These are phyloP conservation scores for Formica selysi DNA, from an alignment of 1,140 invertebrate species.

Conservation along the genomic window DNA sequence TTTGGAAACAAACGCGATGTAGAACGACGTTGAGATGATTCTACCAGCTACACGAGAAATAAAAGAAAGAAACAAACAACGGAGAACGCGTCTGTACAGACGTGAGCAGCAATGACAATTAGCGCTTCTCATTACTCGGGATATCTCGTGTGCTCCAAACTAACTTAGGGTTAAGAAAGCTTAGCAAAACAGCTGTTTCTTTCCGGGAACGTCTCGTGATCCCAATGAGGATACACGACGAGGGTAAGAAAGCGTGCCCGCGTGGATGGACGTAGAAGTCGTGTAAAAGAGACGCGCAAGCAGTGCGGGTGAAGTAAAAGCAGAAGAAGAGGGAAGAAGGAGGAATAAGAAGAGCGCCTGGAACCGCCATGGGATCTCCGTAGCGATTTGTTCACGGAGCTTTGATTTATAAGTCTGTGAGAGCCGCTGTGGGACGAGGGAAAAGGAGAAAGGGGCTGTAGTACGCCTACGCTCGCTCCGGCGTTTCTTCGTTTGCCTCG, in stretches of 20 bases:
- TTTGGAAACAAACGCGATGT: background rate
- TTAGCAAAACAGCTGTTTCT: slow-evolving; percentile 9
- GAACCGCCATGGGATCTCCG: slow-evolving; percentile 69
- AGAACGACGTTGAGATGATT: slow-evolving; percentile 9
- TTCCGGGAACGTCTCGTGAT: slow-evolving; percentile 3
- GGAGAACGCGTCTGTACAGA: background rate
- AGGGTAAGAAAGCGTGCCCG: slow-evolving; percentile 29
- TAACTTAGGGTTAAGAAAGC: slow-evolving; percentile 33
- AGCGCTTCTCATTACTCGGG: slow-evolving; percentile 26
- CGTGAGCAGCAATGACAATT: slow-evolving; percentile 29
- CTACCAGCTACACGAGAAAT: background rate
- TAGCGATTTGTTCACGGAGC: slow-evolving; percentile 74
- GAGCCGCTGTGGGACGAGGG: slow-evolving; percentile 49
- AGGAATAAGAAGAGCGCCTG: slow-evolving; percentile 59
- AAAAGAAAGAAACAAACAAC: background rate
- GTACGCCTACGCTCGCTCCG: slow-evolving; percentile 45
- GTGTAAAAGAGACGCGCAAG: slow-evolving; percentile 25
- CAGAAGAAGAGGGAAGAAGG: slow-evolving; percentile 1
- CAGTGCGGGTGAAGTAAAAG: background rate
- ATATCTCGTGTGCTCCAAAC: background rate
- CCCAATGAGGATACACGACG: background rate
- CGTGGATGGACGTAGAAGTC: slow-evolving; percentile 39
- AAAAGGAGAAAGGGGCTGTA: background rate
- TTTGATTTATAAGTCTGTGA: slow-evolving; percentile 82
- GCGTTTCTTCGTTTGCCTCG: slow-evolving; percentile 53